These are phyloP conservation scores for Oxytorus armatus DNA, from an alignment of 2,888 invertebrate genomes.

Conservation along the genomic window DNA sequence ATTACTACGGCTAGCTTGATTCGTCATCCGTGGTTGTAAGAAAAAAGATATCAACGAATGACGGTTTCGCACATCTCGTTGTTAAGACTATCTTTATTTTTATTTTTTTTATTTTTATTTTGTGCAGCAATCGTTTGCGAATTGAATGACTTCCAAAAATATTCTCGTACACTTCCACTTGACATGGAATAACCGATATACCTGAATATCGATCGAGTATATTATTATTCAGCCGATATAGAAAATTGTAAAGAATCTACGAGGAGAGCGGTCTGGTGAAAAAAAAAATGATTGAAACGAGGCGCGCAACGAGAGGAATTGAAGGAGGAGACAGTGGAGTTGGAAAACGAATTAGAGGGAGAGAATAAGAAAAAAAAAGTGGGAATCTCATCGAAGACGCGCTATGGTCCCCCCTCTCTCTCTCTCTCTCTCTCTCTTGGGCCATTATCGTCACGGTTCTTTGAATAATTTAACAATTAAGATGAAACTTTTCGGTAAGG, in stretches of 20 bases:
- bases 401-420: slow-evolving; percentile 11
- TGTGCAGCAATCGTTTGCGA: no score
- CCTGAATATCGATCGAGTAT: no score
- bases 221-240: not conserved
- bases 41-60: no score
- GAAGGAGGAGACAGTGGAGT: slow-evolving; percentile 12
- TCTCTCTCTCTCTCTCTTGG: slow-evolving; percentile 47
- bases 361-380: slow-evolving; percentile 22
- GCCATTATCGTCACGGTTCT: slow-evolving; percentile 75
- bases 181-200: no score
- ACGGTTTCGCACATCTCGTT: no score
- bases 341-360: slow-evolving; percentile 40
- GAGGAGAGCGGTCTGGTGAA: slow-evolving; percentile 31
- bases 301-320: slow-evolving; percentile 31
- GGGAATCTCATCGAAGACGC: slow-evolving; percentile 49
- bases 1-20: no score
- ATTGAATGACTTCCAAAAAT: no score
- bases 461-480: slow-evolving; percentile 80
- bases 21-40: no score
- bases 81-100: no score
- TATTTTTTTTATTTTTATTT: no score
- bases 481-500: slow-evolving; percentile 72
- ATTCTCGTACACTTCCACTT: no score
- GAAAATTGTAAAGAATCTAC: slow-evolving; percentile 63
- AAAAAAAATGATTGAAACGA: slow-evolving; percentile 62